These are phyloP conservation scores for Mormyrus hasselquistii DNA, from an alignment of 2,797 vertebrate genomes.

Conservation along the genomic window DNA sequence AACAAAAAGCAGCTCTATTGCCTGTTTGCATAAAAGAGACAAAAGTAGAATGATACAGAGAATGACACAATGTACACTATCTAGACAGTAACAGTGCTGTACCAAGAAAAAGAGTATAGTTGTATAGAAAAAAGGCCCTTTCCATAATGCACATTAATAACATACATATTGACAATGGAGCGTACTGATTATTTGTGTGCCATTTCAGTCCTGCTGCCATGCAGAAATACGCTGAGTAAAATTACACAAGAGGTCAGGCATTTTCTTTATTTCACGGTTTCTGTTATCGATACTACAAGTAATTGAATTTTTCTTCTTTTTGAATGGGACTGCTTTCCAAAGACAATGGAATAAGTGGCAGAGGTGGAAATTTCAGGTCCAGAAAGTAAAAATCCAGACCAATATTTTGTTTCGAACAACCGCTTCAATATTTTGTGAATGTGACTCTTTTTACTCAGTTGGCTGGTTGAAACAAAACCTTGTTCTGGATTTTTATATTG, in stretches of 20 bases:
- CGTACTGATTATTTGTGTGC: background rate
- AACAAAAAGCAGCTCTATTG: background rate
- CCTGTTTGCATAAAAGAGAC: background rate
- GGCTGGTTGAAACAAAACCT: background rate
- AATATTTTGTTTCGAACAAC: background rate
- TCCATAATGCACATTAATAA: background rate
- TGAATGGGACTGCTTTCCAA: background rate
- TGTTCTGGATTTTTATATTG: background rate
- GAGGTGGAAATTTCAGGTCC: background rate
- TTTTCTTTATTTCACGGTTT: background rate
- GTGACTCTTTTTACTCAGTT: background rate
- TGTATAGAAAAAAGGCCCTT: background rate
- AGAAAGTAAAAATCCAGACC: background rate
- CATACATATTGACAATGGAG: background rate
- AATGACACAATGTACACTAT: background rate
- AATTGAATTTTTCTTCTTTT: background rate
- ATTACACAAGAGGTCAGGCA: background rate
- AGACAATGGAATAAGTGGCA: background rate
- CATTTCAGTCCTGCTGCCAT: background rate
- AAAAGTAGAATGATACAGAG: background rate
- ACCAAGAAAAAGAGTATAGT: background rate
- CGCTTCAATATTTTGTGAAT: background rate
- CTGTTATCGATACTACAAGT: background rate
- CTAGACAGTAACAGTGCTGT: background rate
- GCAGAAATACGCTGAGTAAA: background rate